Conservation (phyloP, 2,888 invertebrate genomes). For the Leptopilina drosophilae region DNA sequence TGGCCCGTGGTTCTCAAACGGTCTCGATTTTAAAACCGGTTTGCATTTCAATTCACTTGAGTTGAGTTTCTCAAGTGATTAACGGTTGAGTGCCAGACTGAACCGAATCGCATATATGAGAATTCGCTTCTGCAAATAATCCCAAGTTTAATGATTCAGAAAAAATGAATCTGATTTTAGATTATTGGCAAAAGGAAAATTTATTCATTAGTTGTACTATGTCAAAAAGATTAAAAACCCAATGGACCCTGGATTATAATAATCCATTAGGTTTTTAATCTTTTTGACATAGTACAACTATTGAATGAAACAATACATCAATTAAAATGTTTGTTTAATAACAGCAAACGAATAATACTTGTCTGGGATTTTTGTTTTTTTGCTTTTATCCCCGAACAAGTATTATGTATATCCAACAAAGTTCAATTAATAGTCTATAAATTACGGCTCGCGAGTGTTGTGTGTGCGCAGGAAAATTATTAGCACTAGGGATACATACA, state of each 20-base stretch:
- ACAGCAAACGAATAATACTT: background rate
- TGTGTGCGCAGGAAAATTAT: background rate
- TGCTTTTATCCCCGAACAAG: no score
- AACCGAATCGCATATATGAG: constrained; percentile 48
- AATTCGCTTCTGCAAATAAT: constrained; percentile 18
- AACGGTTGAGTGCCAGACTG: constrained; percentile 53
- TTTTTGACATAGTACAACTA: background rate
- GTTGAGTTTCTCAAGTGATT: constrained; percentile 53
- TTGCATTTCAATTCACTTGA: constrained; percentile 41
- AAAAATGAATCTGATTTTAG: no score
- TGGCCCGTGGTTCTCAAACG: constrained; percentile 53
- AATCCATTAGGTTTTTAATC: background rate
- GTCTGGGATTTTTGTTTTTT: background rate
- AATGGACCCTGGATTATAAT: no score
- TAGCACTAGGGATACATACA: background rate
- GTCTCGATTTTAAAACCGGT: constrained; percentile 43
- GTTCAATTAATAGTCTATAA: constrained; percentile 24
- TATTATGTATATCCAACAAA: background rate
- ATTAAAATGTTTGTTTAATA: background rate
- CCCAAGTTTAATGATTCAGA: background rate
- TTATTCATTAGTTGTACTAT: no score
- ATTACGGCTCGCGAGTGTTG: background rate
- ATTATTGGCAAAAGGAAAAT: no score
- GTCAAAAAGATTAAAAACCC: no score
- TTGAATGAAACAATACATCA: background rate